These are phyloP conservation scores for Acheta domesticus DNA, from an alignment of 2,888 invertebrate species.

Conservation along the genomic window DNA sequence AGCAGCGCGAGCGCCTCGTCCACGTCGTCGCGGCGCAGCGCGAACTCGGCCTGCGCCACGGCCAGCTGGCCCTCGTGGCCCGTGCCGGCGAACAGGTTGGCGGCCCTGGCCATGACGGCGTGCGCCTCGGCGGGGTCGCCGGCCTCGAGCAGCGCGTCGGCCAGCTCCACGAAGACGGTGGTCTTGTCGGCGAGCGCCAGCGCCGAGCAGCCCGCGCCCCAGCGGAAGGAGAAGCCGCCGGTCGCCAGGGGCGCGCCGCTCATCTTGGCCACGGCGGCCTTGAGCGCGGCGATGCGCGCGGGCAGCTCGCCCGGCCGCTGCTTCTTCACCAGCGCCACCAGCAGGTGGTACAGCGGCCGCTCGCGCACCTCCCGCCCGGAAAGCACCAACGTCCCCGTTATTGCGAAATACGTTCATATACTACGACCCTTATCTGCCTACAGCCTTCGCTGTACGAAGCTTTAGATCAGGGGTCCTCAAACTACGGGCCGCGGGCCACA, in stretches of 20 bases:
- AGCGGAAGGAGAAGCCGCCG: background rate
- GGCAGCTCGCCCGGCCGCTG: constrained; percentile 61
- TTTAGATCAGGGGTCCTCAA: no score
- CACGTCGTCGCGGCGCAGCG: constrained; percentile 75
- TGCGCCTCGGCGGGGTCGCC: constrained; percentile 75
- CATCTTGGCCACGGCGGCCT: constrained; percentile 61
- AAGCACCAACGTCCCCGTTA: no score
- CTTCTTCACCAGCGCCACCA: constrained; percentile 78
- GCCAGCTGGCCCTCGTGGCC: constrained; percentile 80
- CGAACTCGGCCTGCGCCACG: constrained; percentile 80
- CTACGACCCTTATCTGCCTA: no score
- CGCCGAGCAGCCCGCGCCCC: constrained; percentile 29
- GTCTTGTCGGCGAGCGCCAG: constrained; percentile 72
- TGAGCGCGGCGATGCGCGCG: constrained; percentile 70
- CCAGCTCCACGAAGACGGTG: constrained; percentile 81
- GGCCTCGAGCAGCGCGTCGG: constrained; percentile 60
- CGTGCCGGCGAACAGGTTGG: constrained; percentile 61
- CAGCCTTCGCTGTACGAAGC: no score
- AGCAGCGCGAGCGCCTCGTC: constrained; percentile 78
- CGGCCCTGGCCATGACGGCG: constrained; percentile 69
- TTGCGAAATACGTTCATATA: no score
- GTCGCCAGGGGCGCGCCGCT: background rate
- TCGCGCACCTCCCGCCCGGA: constrained; percentile 81
- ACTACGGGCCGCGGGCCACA: no score
- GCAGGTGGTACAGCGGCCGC: constrained; percentile 83